Evolutionary conservation across 2,113 vertebrate species (phyloP).

Genomic region (Herpetotheres cachinnans): DNA sequence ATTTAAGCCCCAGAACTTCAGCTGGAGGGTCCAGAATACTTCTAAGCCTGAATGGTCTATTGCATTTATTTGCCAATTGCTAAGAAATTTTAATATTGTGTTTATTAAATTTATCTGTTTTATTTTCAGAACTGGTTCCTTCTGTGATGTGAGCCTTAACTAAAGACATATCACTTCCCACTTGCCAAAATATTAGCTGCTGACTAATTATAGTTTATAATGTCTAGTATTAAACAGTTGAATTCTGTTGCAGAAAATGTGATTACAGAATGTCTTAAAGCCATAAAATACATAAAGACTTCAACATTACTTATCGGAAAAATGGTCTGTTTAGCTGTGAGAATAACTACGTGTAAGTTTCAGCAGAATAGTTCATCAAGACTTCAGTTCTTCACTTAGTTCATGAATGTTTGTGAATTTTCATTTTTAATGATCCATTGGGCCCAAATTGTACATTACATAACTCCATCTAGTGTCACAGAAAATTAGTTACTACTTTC

Average conservation of each 20-base stretch:
- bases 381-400: neutral
- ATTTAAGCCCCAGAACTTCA: neutral
- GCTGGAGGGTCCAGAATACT: neutral
- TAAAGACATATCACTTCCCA: neutral
- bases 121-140: neutral
- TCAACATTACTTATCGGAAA: neutral
- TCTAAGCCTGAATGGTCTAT: neutral
- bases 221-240: neutral
- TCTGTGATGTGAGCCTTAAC: neutral
- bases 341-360: neutral
- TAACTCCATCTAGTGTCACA: neutral
- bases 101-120: neutral
- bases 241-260: neutral
- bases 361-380: neutral
- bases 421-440: neutral
- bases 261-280: neutral
- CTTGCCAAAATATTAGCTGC: neutral
- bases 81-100: neutral
- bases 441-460: neutral
- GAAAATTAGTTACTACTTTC: neutral
- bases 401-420: neutral
- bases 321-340: neutral
- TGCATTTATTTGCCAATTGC: neutral
- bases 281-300: neutral
- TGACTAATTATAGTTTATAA: neutral